Evolutionary conservation across 1,140 invertebrate genomes (phyloP).

Genomic region (Coelopa frigida): DNA sequence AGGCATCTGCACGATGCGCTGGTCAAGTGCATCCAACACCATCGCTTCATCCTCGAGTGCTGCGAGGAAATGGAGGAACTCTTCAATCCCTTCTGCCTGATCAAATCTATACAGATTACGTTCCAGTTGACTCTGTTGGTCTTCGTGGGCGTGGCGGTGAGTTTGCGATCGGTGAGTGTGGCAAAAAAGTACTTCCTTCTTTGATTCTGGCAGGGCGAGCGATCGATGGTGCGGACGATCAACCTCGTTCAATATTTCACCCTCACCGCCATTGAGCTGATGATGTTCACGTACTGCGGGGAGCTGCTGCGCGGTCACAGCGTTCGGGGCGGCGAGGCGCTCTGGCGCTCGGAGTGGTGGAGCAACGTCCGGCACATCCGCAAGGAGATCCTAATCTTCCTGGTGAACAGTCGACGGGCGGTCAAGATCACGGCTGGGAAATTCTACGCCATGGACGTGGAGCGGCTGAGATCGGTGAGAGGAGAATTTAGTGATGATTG

Average conservation of each 20-base stretch:
- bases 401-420: slow-evolving; percentile 27
- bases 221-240: slow-evolving; percentile 26
- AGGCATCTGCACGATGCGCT: slow-evolving; percentile 22
- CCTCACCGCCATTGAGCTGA: slow-evolving; percentile 26
- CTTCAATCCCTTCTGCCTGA: slow-evolving; percentile 35
- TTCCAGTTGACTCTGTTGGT: slow-evolving; percentile 33
- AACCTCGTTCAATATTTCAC: slow-evolving; percentile 33
- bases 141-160: slow-evolving; percentile 30
- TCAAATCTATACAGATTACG: slow-evolving; percentile 39
- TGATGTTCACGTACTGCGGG: slow-evolving; percentile 40
- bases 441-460: slow-evolving; percentile 37
- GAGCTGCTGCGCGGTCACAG: slow-evolving; percentile 32
- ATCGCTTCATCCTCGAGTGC: slow-evolving; percentile 28
- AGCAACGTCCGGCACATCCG: slow-evolving; percentile 18
- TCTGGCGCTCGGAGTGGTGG: slow-evolving; percentile 33
- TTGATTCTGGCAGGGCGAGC: slow-evolving; percentile 15
- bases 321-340: slow-evolving; percentile 31
- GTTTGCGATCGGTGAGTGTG: not conserved
- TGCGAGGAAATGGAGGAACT: slow-evolving; percentile 27
- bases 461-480: slow-evolving; percentile 30
- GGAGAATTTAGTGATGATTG: not conserved
- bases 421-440: slow-evolving; percentile 36
- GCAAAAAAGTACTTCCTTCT: not conserved
- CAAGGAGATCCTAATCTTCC: slow-evolving; percentile 31
- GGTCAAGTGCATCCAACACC: slow-evolving; percentile 28